Conservation (phyloP, 1,140 invertebrate genomes). For the Heliconius himera region DNA sequence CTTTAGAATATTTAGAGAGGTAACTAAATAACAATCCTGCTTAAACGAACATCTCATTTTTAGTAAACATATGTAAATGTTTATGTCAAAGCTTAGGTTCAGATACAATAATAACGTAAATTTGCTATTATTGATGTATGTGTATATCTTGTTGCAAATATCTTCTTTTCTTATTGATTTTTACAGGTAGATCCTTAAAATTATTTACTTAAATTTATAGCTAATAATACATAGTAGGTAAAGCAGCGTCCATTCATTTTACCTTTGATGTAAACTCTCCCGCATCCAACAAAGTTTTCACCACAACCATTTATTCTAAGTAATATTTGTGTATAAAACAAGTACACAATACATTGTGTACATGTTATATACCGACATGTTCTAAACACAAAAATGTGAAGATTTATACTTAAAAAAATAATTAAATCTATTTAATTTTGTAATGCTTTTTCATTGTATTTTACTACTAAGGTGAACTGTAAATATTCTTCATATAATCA, state of each 20-base stretch:
- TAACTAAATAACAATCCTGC: too few species aligned
- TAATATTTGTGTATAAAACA: neutral
- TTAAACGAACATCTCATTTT: too few species aligned
- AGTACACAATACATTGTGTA: neutral
- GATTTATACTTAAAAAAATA: neutral
- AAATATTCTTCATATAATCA: neutral
- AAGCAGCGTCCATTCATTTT: constrained; percentile 23
- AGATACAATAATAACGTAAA: too few species aligned
- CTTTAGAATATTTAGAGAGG: too few species aligned
- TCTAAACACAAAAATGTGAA: neutral
- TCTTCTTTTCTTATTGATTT: neutral
- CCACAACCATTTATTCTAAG: constrained; percentile 25
- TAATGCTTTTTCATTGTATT: neutral
- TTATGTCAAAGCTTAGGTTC: too few species aligned
- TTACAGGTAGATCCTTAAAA: neutral
- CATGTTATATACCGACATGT: neutral
- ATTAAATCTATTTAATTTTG: neutral
- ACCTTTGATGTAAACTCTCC: constrained; percentile 31
- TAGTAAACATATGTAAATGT: too few species aligned
- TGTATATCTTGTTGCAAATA: neutral
- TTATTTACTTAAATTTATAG: neutral
- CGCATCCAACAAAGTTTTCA: constrained; percentile 21
- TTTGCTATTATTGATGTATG: neutral
- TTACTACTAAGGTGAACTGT: neutral
- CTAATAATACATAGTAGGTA: neutral